Conservation (phyloP, 2,888 invertebrate genomes). For the Fabriciana adippe region DNA sequence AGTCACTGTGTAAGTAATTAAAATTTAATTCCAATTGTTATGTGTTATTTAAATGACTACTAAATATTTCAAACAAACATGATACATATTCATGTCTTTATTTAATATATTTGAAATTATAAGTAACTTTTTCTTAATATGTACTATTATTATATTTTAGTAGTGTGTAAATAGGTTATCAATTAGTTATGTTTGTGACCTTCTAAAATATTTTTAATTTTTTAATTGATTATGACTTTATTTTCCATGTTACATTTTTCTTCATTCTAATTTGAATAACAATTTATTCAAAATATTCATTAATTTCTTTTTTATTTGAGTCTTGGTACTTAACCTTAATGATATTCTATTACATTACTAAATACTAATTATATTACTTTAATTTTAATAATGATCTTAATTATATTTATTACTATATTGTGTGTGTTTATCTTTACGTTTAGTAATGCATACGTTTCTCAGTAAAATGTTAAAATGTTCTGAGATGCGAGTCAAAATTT, state of each 20-base stretch:
- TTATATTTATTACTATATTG: no score
- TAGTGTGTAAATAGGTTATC: constrained; percentile 7
- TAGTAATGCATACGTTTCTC: no score
- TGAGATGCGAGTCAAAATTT: no score
- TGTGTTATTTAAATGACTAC: constrained; percentile 7
- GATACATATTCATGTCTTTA: constrained; percentile 3
- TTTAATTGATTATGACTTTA: not conserved
- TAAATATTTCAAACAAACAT: not conserved
- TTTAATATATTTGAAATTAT: not conserved
- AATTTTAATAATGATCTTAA: no score
- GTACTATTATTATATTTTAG: not conserved
- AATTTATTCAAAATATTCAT: no score
- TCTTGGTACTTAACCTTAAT: no score
- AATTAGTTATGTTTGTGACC: constrained; percentile 16
- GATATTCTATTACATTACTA: no score
- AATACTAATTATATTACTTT: no score
- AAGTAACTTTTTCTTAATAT: not conserved
- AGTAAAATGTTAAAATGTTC: no score
- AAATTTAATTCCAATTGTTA: constrained; percentile 2
- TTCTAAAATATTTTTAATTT: constrained; percentile 18
- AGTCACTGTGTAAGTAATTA: constrained; percentile 65
- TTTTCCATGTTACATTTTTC: not conserved
- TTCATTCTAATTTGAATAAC: no score
- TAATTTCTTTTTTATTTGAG: no score
- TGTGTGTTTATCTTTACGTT: no score